A percentile compares a stretch with the other conserved stretches of the same genome.
phyloP scores from a whole-genome alignment of 2,797 vertebrate genomes.

The Thripadectes ignobilis region DNA sequence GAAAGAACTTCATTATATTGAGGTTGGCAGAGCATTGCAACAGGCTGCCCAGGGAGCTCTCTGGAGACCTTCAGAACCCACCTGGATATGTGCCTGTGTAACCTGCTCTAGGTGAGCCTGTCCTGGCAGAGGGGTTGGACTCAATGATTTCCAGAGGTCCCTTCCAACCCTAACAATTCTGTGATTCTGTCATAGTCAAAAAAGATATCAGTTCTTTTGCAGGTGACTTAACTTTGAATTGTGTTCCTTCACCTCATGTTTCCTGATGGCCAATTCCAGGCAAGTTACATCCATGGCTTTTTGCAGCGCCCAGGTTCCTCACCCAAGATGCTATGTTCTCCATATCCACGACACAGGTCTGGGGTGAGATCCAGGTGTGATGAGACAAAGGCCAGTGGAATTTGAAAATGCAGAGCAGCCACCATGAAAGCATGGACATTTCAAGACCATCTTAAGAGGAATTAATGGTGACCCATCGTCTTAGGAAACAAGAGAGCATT shows the following conservation, averaged over 20 bases:
- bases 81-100: not conserved
- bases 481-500: not conserved
- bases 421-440: not conserved
- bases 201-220: not conserved
- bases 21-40: not conserved
- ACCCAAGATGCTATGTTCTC: accelerated
- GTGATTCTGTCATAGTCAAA: not conserved
- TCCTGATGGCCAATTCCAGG: not conserved
- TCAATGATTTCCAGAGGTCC: not conserved
- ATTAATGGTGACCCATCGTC: not conserved
- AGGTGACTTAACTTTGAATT: not conserved
- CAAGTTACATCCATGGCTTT: not conserved
- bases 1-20: not conserved
- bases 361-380: not conserved
- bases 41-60: accelerated
- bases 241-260: not conserved
- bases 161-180: not conserved
- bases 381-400: not conserved
- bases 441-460: not conserved
- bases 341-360: not conserved
- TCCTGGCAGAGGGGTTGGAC: not conserved
- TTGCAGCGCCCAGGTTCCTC: not conserved
- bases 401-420: not conserved
- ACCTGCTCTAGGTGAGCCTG: not conserved
- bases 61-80: not conserved